Base-by-base conservation (phyloP, 2,797 vertebrate genomes). In the Leuciscus waleckii region DNA sequence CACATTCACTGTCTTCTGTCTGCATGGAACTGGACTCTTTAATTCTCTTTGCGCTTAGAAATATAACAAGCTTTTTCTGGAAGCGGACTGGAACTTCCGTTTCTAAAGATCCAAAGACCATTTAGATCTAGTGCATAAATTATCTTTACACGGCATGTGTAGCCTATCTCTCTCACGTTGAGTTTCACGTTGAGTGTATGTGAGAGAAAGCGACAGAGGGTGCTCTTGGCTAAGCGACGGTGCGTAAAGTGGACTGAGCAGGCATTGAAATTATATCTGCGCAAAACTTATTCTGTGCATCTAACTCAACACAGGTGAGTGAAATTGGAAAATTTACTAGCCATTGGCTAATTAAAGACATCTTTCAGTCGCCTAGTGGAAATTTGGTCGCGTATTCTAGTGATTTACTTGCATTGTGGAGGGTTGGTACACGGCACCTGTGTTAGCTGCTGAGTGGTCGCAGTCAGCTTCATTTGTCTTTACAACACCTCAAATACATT, bases 261-360 rank as follows among this genome's bases (percentile, higher is more conserved):
- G 14, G 71, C 11, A 26, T 46, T 46, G 11, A 71, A 71, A 43
- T 71, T n/a, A 46, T 17, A 26, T 46, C 41, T 46, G 23, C 0
- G 11, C 14, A 46, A 46, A 46, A 73, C 23, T 26, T 73, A 73
- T n/a, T 26, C 35, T 71, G 63, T 63, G 74, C 81, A 61, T 76
- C 39, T 49, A 82, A 49, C 69, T 82, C 41, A 73, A 26, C 39
- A 80, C 41, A 56, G 41, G 19, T 32, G 21, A n/a, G 49, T n/a
- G 37, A 84, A 77, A 35, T 65, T 3, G 0, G n/a, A 58, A 58
- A n/a, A 58, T 58, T 2, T 16, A 16, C 26, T 7, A 65, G 29
- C n/a, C 26, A 29, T 65, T 5, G 61, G n/a, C 29, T 29, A 17
- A 51, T 51, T 51, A 17, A 63, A 63, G 11, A 63, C 29, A 43